These are phyloP conservation scores for Nectonema munidae DNA, from an alignment of 2,888 invertebrate species.

Conservation along the genomic window DNA sequence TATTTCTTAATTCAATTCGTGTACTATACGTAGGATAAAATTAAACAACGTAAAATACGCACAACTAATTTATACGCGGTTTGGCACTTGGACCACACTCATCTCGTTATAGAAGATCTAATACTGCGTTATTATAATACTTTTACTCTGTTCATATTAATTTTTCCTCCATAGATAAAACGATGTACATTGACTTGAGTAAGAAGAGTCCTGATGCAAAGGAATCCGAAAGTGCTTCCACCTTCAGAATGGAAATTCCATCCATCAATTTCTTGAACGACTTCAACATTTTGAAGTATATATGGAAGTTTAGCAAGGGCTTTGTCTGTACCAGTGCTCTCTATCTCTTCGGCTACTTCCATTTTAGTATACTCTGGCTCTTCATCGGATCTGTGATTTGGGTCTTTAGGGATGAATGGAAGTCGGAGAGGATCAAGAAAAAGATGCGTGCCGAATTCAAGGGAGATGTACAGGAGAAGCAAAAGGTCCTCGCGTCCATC, in stretches of 20 bases:
- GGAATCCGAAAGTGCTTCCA: background rate
- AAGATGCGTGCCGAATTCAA: conserved; percentile 18
- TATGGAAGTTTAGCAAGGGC: background rate
- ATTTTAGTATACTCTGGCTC: conserved; percentile 51
- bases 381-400: conserved; percentile 43
- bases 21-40: no score
- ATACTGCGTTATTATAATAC: no score
- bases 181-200: conserved; percentile 8
- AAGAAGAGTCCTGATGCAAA: conserved; percentile 1
- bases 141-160: no score
- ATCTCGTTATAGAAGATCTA: no score
- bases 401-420: conserved; percentile 43
- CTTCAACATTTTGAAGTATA: background rate
- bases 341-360: conserved; percentile 15
- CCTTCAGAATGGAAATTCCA: conserved; percentile 1
- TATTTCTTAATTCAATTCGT: no score
- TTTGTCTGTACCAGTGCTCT: background rate
- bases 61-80: no score
- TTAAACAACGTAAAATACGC: no score
- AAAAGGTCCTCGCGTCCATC: conserved; percentile 20
- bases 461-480: conserved; percentile 19
- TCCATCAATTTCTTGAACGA: background rate
- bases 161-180: no score
- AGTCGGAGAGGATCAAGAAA: conserved; percentile 32
- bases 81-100: no score